Evolutionary conservation across 2,797 vertebrate species (phyloP).

Genomic region (Helostoma temminkii): DNA sequence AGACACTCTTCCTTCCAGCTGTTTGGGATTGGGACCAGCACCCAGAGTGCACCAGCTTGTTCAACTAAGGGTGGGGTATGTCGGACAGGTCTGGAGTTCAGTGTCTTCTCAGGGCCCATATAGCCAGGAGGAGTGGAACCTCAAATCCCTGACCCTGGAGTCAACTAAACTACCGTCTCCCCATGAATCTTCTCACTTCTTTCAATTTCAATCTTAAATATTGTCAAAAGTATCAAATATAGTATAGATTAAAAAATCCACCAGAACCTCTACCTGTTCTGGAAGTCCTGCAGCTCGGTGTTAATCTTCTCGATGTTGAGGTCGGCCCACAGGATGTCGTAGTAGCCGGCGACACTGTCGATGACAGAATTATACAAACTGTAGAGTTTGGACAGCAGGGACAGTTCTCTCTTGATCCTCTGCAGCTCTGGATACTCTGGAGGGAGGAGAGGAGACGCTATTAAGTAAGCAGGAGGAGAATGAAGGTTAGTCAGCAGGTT

Average conservation of each 20-base stretch:
- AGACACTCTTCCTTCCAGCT: no score
- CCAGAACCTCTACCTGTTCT: conserved; percentile 80
- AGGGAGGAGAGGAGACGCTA: not conserved
- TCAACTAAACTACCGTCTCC: no score
- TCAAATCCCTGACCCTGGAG: no score
- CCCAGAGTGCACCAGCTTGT: no score
- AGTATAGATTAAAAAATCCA: no score
- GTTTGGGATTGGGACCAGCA: no score
- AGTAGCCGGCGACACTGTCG: conserved; percentile 78
- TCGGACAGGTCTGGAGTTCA: no score
- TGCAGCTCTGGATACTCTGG: conserved; percentile 88
- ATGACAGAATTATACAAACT: conserved; percentile 83
- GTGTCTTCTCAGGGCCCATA: no score
- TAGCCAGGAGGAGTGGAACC: no score
- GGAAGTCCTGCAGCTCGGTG: conserved; percentile 87
- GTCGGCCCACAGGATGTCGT: conserved; percentile 86
- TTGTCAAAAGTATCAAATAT: no score
- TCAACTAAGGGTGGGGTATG: no score
- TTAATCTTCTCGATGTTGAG: conserved; percentile 88
- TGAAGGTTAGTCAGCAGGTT: not conserved
- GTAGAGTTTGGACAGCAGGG: conserved; percentile 87
- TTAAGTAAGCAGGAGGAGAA: not conserved
- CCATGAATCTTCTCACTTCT: no score
- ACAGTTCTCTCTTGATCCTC: conserved; percentile 85
- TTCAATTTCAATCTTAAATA: not conserved